These are phyloP conservation scores for Amphiura filiformis DNA, from an alignment of 35 echinoderm and acorn worm genomes.

Conservation along the genomic window DNA sequence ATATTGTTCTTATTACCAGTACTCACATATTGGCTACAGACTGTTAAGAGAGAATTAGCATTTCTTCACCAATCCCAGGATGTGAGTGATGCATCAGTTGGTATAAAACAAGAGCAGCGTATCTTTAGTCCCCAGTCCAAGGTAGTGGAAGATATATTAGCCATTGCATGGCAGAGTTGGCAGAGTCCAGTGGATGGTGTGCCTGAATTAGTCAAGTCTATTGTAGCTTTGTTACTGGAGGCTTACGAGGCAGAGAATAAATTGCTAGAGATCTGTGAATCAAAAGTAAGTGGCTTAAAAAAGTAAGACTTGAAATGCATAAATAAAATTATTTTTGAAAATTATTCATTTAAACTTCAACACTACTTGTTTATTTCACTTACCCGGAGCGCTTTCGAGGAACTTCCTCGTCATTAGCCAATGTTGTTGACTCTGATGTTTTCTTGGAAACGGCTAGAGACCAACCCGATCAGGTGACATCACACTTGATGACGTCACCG, in stretches of 20 bases:
- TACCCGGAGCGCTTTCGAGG: too few relatives aligned
- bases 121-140: conserved; percentile 16
- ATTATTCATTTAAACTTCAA: too few relatives aligned
- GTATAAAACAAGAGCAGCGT: too few relatives aligned
- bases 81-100: not conserved
- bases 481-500: too few relatives aligned
- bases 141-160: not conserved
- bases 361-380: too few relatives aligned
- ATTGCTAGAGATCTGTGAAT: not conserved
- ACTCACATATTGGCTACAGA: not conserved
- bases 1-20: not conserved
- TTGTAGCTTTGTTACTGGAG: conserved; percentile 24
- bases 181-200: conserved; percentile 64
- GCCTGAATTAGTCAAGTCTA: conserved; percentile 29
- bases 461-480: too few relatives aligned
- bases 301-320: not conserved
- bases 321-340: too few relatives aligned
- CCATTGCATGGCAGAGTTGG: conserved; percentile 42
- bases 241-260: conserved; percentile 30
- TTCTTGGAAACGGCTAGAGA: too few relatives aligned
- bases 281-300: conserved; percentile 20
- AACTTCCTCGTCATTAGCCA: too few relatives aligned
- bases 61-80: conserved; percentile 11
- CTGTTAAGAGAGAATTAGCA: not conserved
- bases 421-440: too few relatives aligned